Evolutionary conservation across 1,140 invertebrate genomes (phyloP), one percentile per base, ranked within the genome.

Genomic region (Sycophila sp.): DNA sequence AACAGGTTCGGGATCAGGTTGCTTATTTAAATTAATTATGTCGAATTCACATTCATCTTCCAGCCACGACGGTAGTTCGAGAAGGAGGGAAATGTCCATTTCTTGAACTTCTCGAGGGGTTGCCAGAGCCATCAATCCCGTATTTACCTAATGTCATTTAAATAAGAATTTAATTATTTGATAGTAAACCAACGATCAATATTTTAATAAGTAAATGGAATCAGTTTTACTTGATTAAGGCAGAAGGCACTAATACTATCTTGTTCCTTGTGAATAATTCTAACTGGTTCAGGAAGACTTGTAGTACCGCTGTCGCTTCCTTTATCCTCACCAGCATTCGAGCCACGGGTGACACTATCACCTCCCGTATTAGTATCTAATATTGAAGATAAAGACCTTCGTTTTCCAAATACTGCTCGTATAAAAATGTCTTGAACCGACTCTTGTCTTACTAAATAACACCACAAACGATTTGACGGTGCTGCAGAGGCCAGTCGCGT

Each of bases 181-280:
- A 22, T 47, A 5, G 72, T n/a, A 32, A 66, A 40, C n/a, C 28
- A 51, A 28, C 11, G 8, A 51, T 26, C 49, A 34, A 45, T 70
- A 55, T 45, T 53, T 64, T 26, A 56, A 64, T 34, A 1, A 72
- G 67, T 59, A 24, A 45, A 76, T n/a, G n/a, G n/a, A n/a, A n/a
- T n/a, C n/a, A n/a, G n/a, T n/a, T 76, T 85, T 83, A 95, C 94
- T 86, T 94, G 92, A 88, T 98, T 99, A 47, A 99, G 88, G 80
- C 96, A 98, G 88, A 99, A 99, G 34, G 98, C 94, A 73, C 96
- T 93, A 72, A 99, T 98, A 66, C 96, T 96, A 85, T 99, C 98
- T 88, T 98, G 97, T 82, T 99, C 98, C 87, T 99, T 99, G 83
- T 99, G 98, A 71, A 99, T 97, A 72, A 99, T 96, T 68, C 97